These are phyloP conservation scores for Mormyrops boulengeri DNA, from an alignment of 2,797 vertebrate genomes.

Conservation along the genomic window DNA sequence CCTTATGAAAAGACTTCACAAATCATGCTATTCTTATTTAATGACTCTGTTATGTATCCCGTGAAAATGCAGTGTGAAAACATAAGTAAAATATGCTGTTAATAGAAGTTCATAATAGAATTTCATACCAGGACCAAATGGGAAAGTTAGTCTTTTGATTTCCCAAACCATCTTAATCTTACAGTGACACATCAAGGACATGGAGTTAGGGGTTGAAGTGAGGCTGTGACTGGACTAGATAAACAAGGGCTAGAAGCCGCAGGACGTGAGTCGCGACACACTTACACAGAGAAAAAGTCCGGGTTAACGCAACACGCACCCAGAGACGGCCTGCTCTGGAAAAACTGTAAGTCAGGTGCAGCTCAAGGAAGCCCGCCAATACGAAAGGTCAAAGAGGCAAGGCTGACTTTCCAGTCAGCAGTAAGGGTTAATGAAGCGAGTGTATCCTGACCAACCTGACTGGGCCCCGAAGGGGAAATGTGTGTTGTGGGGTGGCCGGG, in stretches of 20 bases:
- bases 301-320: constrained; percentile 8
- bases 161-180: neutral
- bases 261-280: constrained; percentile 38
- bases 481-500: constrained; percentile 40
- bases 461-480: constrained; percentile 29
- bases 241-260: constrained; percentile 51
- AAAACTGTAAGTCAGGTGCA: constrained; percentile 69
- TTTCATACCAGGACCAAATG: neutral
- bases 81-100: neutral
- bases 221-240: constrained; percentile 62
- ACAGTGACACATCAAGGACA: constrained; percentile 36
- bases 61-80: neutral
- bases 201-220: constrained; percentile 58
- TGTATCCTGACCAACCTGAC: constrained; percentile 3
- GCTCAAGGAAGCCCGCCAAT: constrained; percentile 53
- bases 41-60: neutral
- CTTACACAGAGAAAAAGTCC: neutral
- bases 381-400: constrained; percentile 42
- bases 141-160: neutral
- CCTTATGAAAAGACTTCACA: neutral
- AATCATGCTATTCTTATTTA: neutral
- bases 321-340: constrained; percentile 49
- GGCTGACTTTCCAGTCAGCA: constrained; percentile 56
- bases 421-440: constrained; percentile 40
- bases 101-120: neutral